phyloP scores from a whole-genome alignment of 2,888 invertebrate species.

The Lepidocyrtinus sp. region DNA sequence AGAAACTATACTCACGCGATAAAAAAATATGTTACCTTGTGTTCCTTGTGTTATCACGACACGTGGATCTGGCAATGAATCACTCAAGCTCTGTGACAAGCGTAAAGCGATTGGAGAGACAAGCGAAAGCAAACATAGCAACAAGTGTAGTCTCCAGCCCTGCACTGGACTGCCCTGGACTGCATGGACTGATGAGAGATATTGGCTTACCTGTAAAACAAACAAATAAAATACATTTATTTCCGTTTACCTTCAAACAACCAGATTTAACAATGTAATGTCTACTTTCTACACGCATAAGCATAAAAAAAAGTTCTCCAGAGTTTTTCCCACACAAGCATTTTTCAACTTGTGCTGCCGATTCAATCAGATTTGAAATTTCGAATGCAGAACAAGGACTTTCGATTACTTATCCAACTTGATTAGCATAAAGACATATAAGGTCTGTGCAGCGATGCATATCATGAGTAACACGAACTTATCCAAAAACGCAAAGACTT shows the following conservation, averaged over 20 bases:
- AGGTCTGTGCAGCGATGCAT: slow-evolving; percentile 18
- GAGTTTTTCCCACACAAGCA: not conserved
- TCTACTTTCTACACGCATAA: too few species aligned
- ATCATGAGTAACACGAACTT: not conserved
- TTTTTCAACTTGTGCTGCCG: not conserved
- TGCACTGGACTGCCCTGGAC: not conserved
- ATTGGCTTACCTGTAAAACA: slow-evolving; percentile 54
- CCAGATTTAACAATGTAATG: too few species aligned
- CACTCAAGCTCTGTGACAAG: slow-evolving; percentile 18
- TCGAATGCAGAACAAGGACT: too few species aligned
- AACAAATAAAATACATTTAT: too few species aligned
- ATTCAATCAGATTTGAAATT: too few species aligned
- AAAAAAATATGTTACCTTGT: slow-evolving; percentile 26
- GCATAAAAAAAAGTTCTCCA: not conserved
- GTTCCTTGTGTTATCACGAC: slow-evolving; percentile 44
- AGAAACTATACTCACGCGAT: slow-evolving; percentile 24
- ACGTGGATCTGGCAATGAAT: slow-evolving; percentile 56
- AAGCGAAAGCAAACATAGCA: slow-evolving; percentile 15
- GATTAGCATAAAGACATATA: slow-evolving; percentile 14
- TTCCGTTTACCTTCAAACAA: too few species aligned
- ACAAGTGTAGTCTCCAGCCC: slow-evolving; percentile 31
- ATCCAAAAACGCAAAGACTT: not conserved
- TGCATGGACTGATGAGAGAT: not conserved
- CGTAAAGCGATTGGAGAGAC: slow-evolving; percentile 4
- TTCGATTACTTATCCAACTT: too few species aligned